phyloP scores from a whole-genome alignment of 1,140 invertebrate species.

The Trichonephila inaurata region DNA sequence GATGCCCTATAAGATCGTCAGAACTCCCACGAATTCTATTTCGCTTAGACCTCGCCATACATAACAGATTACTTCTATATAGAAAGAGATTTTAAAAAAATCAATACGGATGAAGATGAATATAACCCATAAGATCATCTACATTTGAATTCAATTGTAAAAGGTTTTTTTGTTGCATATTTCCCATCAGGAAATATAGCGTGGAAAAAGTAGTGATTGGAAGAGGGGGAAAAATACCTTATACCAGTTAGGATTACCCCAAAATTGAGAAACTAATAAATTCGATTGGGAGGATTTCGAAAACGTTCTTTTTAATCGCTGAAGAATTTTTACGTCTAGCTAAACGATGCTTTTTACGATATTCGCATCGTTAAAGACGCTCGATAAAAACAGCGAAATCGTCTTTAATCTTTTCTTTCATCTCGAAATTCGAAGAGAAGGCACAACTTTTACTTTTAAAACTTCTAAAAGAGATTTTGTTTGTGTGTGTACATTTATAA shows the following conservation, averaged over 20 bases:
- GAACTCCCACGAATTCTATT: neutral
- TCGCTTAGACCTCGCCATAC: neutral
- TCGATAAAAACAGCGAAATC: constrained; percentile 30
- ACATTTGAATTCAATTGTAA: neutral
- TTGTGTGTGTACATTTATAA: too few relatives aligned
- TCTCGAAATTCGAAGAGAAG: constrained; percentile 2
- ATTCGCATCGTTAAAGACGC: constrained; percentile 36
- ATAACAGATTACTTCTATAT: neutral
- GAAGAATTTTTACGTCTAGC: neutral
- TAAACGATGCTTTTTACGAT: constrained; percentile 33
- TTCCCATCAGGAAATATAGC: neutral
- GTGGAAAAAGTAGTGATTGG: neutral
- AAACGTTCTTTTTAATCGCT: constrained; percentile 40
- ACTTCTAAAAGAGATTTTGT: too few relatives aligned
- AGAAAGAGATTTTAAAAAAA: neutral
- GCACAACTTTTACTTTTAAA: too few relatives aligned
- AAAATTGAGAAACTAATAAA: constrained; percentile 52
- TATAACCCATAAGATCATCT: constrained; percentile 2
- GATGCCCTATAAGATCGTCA: neutral
- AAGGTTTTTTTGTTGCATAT: neutral
- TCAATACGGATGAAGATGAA: neutral
- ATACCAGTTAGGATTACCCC: constrained; percentile 16
- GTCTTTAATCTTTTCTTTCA: constrained; percentile 44
- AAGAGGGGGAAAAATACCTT: neutral
- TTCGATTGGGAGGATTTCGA: neutral